These are phyloP conservation scores for Phaonia tiefii DNA, from an alignment of 2,888 invertebrate species.

Conservation along the genomic window DNA sequence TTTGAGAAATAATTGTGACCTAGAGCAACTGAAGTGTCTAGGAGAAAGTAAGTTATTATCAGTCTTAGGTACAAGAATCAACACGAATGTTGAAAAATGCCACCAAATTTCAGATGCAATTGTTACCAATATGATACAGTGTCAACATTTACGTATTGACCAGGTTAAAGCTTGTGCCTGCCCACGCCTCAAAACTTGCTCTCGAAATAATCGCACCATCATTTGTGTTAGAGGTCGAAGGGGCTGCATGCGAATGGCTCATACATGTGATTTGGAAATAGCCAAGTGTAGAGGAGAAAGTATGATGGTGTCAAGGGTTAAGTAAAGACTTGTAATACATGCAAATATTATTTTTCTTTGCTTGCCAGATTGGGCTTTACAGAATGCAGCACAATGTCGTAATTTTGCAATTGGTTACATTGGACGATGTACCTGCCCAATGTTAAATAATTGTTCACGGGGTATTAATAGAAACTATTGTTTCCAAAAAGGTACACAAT, in stretches of 20 bases:
- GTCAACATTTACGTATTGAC: constrained; percentile 6
- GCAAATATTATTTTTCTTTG: not conserved
- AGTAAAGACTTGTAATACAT: too few relatives aligned
- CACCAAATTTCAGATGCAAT: constrained; percentile 27
- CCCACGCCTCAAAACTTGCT: constrained; percentile 40
- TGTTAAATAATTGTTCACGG: constrained; percentile 21
- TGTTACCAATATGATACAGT: constrained; percentile 39
- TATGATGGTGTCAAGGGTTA: constrained; percentile 13
- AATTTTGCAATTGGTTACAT: constrained; percentile 33
- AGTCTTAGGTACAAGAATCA: not conserved
- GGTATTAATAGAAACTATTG: constrained; percentile 25
- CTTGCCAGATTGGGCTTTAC: constrained; percentile 25
- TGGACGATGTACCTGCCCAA: constrained; percentile 34
- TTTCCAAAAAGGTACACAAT: constrained; percentile 26
- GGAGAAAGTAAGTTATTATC: constrained; percentile 45
- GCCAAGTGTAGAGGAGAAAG: constrained; percentile 55
- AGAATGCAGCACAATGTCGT: constrained; percentile 29
- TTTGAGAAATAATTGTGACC: constrained; percentile 39
- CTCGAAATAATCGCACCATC: not conserved
- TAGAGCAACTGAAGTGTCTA: constrained; percentile 45
- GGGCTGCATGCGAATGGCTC: constrained; percentile 35
- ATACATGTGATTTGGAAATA: constrained; percentile 45
- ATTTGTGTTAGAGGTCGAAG: constrained; percentile 28
- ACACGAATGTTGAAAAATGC: not conserved
- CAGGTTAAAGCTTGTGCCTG: constrained; percentile 46